Evolutionary conservation across 2,113 vertebrate genomes (phyloP), one percentile per base, ranked within the genome.

Genomic region (Saccopteryx leptura): DNA sequence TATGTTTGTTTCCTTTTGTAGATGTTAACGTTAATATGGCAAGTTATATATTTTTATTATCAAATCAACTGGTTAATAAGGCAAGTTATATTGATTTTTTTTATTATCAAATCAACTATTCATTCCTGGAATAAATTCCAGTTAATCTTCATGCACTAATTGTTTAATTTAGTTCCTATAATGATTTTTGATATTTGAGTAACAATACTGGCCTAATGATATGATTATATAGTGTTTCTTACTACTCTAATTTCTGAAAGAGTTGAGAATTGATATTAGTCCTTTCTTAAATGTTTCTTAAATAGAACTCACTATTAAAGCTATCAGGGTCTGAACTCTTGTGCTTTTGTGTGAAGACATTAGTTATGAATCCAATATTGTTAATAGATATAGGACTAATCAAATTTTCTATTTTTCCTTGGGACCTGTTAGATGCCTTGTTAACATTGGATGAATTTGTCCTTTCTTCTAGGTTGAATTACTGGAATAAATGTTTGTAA

Each of bases 271-370:
- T 69, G 24, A 10, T 66, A 88, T 92, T 72, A 93, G 12, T 79
- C 28, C 17, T 84, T 83, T 71, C 78, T 83, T 88, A 65, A 71
- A 84, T 8, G 0, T 76, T 75, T 82, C 78, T 76, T 82, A 66
- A 86, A 93, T 66, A 80, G 81, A 81, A 93, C n/a, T 92, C 61
- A 87, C 31, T 69, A 50, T 2, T 71, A 33, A 96, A 94, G 24
- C 66, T 90, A 78, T 39, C 2, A 69, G 23, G 68, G 68, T 31
- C 33, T 78, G 11, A 5, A 71, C 23, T 56, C 82, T 46, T 88
- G 39, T 69, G 14, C 60, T 50, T 46, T 11, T 21, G 4, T 84
- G 2, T 17, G 52, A 72, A 48, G 7, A 68, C 54, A 74, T 80
- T 74, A 75, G 21, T 96, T 93, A 90, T 68, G 26, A 63, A 87